Base-by-base conservation (phyloP, 2,113 vertebrate species). In the Taurulus bubalis region DNA sequence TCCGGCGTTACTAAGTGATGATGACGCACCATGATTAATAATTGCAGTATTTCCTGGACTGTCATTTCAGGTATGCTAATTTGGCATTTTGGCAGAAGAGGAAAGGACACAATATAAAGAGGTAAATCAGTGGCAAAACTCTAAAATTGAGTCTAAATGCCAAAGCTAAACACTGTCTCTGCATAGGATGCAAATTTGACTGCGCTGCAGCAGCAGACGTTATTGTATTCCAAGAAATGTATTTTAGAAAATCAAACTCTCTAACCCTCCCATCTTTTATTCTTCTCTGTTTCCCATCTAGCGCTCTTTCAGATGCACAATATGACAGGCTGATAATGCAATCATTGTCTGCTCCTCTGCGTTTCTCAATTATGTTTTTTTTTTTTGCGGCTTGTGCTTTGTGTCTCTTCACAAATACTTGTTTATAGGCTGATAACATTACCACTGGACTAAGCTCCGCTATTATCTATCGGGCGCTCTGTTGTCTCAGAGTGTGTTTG, bases 1-100 rank as follows among this genome's bases (percentile, higher is more conserved):
- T 58, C 20, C 0, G 15, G 20, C 14, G 56, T 75, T 80, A 89
- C 32, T 77, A 67, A 82, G 45, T 47, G 63, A 75, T 22, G 12
- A 53, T 64, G 71, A 77, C 75, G 73, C 73, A 28, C 15, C 45
- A 62, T 8, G 47, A 9, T 38, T 75, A 66, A 81, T 87, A 65
- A 85, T 63, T 63, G 75, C 79, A 79, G 51, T 14, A 70, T 85
- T 80, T 89, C 32, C 28, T 15, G 14, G 56, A 40, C 77, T 67
- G 75, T 86, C 71, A 82, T 80, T 86, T 88, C 20, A 87, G 40
- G 87, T 89, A 93, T 93, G 91, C 72, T 80, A 93, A 93, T 91
- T 69, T 89, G 92, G 71, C 89, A 91, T 92, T 94, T 92, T 85
- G 69, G 64, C 15, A 8, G 47, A 79, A 51, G 82, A 58, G 69